phyloP scores from a whole-genome alignment of 2,113 vertebrate genomes.

The Chinchilla lanigera region DNA sequence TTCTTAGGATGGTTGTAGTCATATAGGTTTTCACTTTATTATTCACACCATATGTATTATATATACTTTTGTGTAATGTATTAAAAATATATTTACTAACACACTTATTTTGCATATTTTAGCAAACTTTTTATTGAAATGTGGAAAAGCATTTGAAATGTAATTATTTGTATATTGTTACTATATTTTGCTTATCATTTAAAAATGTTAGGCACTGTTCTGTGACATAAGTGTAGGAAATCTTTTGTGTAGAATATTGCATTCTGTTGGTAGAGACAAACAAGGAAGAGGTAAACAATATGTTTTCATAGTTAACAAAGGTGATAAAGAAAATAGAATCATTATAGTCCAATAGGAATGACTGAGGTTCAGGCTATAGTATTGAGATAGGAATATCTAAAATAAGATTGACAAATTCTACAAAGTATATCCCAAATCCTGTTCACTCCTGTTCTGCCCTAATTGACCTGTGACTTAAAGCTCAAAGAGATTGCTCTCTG shows the following conservation, averaged over 20 bases:
- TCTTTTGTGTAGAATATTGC: background rate
- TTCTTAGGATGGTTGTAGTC: background rate
- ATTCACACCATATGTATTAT: background rate
- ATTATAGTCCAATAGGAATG: background rate
- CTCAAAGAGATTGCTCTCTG: background rate
- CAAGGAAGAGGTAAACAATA: background rate
- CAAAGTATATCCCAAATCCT: background rate
- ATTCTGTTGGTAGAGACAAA: background rate
- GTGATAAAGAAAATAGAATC: background rate
- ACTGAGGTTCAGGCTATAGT: background rate
- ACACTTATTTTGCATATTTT: background rate
- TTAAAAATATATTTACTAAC: background rate
- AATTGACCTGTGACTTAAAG: background rate
- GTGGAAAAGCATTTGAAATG: background rate
- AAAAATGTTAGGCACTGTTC: background rate
- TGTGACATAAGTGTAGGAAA: background rate
- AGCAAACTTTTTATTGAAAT: background rate
- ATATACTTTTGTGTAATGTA: background rate
- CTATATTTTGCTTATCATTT: background rate
- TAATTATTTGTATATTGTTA: background rate
- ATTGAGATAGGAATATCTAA: background rate
- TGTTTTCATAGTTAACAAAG: background rate
- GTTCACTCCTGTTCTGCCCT: background rate
- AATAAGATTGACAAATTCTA: background rate
- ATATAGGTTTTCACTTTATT: background rate